phyloP scores from a whole-genome alignment of 2,113 vertebrate genomes.

The Neopipo cinnamomea region DNA sequence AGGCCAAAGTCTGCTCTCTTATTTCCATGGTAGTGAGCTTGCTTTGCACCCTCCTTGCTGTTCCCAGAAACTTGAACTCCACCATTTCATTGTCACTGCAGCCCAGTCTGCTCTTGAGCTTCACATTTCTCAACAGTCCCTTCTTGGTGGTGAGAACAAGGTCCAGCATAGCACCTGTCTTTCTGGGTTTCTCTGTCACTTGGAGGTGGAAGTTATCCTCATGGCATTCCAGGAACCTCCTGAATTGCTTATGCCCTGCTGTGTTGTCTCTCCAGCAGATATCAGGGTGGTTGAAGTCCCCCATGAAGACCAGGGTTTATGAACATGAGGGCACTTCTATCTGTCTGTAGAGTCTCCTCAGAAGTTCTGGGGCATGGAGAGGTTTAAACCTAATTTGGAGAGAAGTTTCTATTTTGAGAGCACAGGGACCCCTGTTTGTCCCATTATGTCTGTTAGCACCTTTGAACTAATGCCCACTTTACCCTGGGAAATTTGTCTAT shows the following conservation, averaged over 20 bases:
- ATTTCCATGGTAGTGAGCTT: not conserved
- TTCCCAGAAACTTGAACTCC: not conserved
- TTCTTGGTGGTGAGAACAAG: not conserved
- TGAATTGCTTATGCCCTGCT: not conserved
- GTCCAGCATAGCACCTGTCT: not conserved
- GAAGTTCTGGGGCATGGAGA: not conserved
- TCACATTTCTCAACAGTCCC: not conserved
- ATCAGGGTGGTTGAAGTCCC: rapidly evolving
- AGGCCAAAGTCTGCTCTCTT: not conserved
- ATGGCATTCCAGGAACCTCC: rapidly evolving
- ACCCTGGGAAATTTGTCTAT: not conserved
- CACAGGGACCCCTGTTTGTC: rapidly evolving
- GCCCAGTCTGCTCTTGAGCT: not conserved
- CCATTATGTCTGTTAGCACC: not conserved
- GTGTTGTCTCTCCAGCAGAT: not conserved
- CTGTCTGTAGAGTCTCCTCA: not conserved
- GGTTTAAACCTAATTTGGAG: not conserved
- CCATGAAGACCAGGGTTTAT: not conserved
- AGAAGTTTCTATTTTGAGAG: not conserved
- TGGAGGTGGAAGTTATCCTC: not conserved
- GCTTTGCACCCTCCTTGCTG: not conserved
- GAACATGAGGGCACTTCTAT: not conserved
- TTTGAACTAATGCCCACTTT: not conserved
- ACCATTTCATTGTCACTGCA: not conserved
- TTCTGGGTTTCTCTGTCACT: not conserved